These are phyloP conservation scores for Melinaea menophilus DNA, from an alignment of 2,888 invertebrate species.

Conservation along the genomic window DNA sequence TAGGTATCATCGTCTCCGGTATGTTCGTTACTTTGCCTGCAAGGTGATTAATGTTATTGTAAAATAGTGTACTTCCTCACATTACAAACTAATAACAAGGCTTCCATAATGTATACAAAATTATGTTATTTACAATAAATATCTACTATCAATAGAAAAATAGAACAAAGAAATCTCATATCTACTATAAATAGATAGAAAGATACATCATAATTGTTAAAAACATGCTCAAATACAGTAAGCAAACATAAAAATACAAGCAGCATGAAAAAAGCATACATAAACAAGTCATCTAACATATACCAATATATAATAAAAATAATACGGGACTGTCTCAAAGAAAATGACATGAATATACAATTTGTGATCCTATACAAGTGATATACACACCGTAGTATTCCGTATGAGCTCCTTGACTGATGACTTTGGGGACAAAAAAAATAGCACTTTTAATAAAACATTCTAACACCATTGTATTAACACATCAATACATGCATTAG, in stretches of 20 bases:
- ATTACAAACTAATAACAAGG: too few species aligned
- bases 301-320: neutral
- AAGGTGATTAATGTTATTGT: conserved; percentile 19
- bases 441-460: conserved; percentile 39
- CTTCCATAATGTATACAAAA: too few species aligned
- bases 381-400: conserved; percentile 69
- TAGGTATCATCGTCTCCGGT: conserved; percentile 98
- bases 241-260: neutral
- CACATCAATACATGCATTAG: conserved; percentile 18
- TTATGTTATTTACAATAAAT: too few species aligned
- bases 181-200: conserved; percentile 1
- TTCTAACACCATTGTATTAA: conserved; percentile 12
- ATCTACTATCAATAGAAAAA: conserved; percentile 4
- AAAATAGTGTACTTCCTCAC: too few species aligned
- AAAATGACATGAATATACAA: conserved; percentile 8
- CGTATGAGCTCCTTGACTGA: conserved; percentile 66
- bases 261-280: conserved; percentile 1
- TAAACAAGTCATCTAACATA: neutral
- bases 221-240: neutral
- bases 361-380: conserved; percentile 17
- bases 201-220: neutral
- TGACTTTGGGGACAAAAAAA: conserved; percentile 60
- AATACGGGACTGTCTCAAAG: neutral
- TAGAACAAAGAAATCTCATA: neutral
- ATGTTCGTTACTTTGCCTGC: conserved; percentile 98